phyloP scores from a whole-genome alignment of 2,888 invertebrate genomes.

The Zelleria hepariella region DNA sequence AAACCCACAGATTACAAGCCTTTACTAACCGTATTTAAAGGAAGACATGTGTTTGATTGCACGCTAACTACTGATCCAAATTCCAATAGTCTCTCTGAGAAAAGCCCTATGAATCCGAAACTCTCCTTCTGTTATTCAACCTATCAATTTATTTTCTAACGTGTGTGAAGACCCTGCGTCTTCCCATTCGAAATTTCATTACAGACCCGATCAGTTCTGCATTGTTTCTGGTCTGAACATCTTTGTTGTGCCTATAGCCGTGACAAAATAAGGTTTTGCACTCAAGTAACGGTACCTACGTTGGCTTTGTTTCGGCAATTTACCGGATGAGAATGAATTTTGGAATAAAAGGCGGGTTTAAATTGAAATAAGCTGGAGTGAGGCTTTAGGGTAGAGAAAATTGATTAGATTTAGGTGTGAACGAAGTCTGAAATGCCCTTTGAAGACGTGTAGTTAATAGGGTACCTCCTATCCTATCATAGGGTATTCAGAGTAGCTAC shows the following conservation, averaged over 20 bases:
- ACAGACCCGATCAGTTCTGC: constrained; percentile 51
- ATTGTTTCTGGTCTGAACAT: constrained; percentile 62
- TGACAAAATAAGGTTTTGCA: constrained; percentile 23
- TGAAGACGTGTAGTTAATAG: too few relatives aligned
- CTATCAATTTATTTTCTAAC: neutral
- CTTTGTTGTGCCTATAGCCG: constrained; percentile 58
- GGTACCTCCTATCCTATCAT: too few relatives aligned
- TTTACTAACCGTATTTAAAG: too few relatives aligned
- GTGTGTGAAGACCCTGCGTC: neutral
- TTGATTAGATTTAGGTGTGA: neutral
- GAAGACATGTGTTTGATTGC: too few relatives aligned
- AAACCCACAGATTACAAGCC: too few relatives aligned
- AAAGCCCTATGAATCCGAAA: neutral
- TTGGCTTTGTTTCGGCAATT: neutral
- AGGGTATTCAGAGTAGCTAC: too few relatives aligned
- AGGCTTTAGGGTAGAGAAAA: neutral
- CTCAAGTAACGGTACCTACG: too few relatives aligned
- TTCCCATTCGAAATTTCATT: constrained; percentile 49
- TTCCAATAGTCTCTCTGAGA: neutral
- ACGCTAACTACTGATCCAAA: too few relatives aligned
- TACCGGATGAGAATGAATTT: neutral
- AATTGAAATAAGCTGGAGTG: neutral
- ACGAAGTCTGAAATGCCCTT: too few relatives aligned
- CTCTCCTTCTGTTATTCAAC: neutral
- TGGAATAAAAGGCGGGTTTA: neutral